Evolutionary conservation across 2,888 invertebrate species (phyloP).

Genomic region (Sphecodes monilicornis): DNA sequence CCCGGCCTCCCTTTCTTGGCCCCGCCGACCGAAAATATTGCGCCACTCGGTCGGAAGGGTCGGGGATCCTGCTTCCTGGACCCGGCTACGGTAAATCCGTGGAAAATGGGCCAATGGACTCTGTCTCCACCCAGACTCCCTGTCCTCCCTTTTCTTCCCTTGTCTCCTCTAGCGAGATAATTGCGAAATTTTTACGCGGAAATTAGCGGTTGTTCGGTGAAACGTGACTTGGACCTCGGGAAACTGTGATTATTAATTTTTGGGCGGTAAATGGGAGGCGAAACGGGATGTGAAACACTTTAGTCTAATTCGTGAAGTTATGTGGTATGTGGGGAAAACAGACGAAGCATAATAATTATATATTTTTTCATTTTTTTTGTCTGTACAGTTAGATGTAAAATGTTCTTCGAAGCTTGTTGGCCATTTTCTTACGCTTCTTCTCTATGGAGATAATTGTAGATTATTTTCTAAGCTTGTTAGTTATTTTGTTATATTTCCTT

Average conservation of each 20-base stretch:
- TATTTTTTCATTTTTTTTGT: no score
- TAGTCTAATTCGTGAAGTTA: background rate
- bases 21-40: background rate
- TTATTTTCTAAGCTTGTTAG: no score
- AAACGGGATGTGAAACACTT: background rate
- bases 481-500: no score
- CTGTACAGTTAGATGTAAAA: no score
- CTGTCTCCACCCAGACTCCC: background rate
- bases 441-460: no score
- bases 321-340: background rate
- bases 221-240: background rate
- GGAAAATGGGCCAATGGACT: background rate
- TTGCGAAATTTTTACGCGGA: background rate
- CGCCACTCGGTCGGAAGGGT: constrained; percentile 8
- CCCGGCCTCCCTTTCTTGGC: constrained; percentile 5
- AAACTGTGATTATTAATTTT: background rate
- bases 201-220: background rate
- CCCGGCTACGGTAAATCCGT: background rate
- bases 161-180: background rate
- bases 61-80: constrained; percentile 1
- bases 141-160: background rate
- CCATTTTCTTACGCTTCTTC: no score
- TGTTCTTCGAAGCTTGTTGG: no score
- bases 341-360: no score
- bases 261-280: background rate